These are phyloP conservation scores for Cervus canadensis DNA, from an alignment of 2,113 vertebrate species.

Conservation along the genomic window DNA sequence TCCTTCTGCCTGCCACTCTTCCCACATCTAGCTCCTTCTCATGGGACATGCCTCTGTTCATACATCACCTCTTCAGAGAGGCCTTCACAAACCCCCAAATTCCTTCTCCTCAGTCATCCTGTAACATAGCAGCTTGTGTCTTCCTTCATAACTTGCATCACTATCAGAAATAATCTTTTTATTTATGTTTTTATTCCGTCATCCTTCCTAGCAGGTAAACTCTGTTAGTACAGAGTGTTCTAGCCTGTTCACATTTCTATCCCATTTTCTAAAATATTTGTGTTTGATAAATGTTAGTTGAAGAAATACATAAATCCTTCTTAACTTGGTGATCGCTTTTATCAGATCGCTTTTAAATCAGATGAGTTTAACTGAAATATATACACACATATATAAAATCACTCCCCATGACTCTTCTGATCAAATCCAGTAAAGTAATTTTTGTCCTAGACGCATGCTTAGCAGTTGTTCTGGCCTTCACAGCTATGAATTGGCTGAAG, in stretches of 20 bases:
- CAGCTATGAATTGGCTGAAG: background rate
- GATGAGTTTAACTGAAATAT: background rate
- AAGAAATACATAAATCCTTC: background rate
- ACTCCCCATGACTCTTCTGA: background rate
- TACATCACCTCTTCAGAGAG: background rate
- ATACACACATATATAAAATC: background rate
- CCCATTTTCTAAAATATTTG: background rate
- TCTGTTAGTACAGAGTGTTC: background rate
- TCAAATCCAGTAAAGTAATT: background rate
- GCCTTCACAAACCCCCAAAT: background rate
- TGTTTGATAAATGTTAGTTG: background rate
- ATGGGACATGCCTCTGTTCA: background rate
- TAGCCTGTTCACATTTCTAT: background rate
- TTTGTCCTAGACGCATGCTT: background rate
- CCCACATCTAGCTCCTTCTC: background rate
- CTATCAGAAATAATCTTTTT: background rate
- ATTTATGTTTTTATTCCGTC: background rate
- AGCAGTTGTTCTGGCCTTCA: background rate
- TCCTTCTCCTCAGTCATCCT: background rate
- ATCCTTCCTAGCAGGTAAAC: background rate
- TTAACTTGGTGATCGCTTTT: background rate
- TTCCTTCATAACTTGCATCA: background rate
- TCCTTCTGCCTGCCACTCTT: background rate
- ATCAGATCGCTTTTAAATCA: background rate
- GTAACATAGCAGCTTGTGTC: background rate